Conservation (phyloP, 2,113 vertebrate genomes). For the Asarcornis scutulata region DNA sequence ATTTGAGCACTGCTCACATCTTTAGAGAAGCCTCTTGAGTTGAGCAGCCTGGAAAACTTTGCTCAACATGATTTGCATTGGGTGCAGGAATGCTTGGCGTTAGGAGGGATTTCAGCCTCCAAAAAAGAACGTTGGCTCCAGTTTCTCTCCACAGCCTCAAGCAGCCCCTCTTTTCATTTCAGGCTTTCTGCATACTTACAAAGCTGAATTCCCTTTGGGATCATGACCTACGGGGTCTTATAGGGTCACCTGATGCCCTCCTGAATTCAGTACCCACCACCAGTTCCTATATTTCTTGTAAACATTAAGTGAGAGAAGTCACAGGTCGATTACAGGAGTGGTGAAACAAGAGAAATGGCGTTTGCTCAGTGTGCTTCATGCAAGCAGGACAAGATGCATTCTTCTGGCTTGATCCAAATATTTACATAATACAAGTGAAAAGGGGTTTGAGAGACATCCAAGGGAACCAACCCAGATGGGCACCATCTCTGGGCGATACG, state of each 20-base stretch:
- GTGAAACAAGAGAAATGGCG: not conserved
- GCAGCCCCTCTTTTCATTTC: not conserved
- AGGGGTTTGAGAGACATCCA: not conserved
- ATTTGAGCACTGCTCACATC: not conserved
- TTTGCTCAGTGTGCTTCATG: not conserved
- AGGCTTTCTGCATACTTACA: not conserved
- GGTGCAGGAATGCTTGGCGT: not conserved
- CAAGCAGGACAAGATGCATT: not conserved
- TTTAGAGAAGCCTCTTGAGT: not conserved
- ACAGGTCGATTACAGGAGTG: not conserved
- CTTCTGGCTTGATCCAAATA: not conserved
- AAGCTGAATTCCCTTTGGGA: not conserved
- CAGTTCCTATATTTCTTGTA: accelerated
- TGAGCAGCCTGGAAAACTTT: not conserved
- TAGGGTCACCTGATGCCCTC: not conserved
- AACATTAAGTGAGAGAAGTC: not conserved
- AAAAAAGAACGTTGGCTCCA: not conserved
- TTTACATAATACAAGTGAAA: not conserved
- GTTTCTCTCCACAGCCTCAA: not conserved
- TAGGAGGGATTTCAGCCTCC: not conserved
- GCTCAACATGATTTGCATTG: not conserved
- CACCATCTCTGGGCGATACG: not conserved
- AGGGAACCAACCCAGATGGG: not conserved
- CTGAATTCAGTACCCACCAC: not conserved
- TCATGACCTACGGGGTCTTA: not conserved